Base-by-base conservation (phyloP, 2,888 invertebrate genomes). In the Limnephilus marmoratus region DNA sequence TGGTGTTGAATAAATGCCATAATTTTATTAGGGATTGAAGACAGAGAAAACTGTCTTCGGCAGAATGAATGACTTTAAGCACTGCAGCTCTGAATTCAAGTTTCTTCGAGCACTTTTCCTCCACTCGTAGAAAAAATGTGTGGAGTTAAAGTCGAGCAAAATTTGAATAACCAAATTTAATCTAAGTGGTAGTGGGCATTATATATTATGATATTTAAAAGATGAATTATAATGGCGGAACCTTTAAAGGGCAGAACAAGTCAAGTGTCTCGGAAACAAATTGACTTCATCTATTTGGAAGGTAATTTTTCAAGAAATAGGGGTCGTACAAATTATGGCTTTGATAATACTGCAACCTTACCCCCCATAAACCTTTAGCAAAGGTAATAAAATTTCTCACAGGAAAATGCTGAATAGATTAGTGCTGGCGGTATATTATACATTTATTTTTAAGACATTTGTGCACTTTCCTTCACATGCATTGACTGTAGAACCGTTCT, bases 261-360 rank as follows among this genome's bases (percentile, higher is more conserved):
- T 91, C 91, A 91, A 91, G 91, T 91, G 91, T 91, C 85, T 87
- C 87, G 31, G 34, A 45, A 88, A 90, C 83, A 92, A 92, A 92
- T 92, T 92, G 90, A 90, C 86, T 90, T 83, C 90, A 92, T 90
- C 83, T 86, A 92, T 92, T 92, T 81, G 31, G 90, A 83, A 83
- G 90, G 92, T 83, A 90, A 92, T 92, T 90, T 88, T 92, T 90
- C 85, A 90, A 49, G 86, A 82, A 49, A n/a, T 86, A 24, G 86
- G 86, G 92, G 90, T 29, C 89, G 90, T 80, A 49, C 91, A 53
- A 91, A 91, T 91, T 91, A 91, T 41, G 90, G 85, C 85, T 85
- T 89, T 91, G 91, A 91, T 91, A 87, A 68, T 91, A 89, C 34
- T 34, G 80, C 80, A 34, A 80, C 80, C 45, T 49, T 68, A 86